Percentiles rank a stretch among this genome's conserved stretches.
phyloP scores from a whole-genome alignment of 2,888 invertebrate species.

The Hirtodrosophila trivittata region DNA sequence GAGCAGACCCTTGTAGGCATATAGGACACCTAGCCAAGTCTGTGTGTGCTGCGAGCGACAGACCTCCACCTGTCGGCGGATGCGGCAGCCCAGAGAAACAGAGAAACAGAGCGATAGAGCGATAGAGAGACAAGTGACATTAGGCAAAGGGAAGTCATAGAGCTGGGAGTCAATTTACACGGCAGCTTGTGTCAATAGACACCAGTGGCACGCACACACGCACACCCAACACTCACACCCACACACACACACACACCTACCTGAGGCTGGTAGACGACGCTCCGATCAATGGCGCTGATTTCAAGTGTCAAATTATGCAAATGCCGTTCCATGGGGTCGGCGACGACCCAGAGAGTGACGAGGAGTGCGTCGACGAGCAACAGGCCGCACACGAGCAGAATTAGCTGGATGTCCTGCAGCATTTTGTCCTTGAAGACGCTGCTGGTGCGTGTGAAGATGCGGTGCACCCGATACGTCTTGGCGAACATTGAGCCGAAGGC shows the following conservation, averaged over 20 bases:
- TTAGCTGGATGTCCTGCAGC: slow-evolving; percentile 94
- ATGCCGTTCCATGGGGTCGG: slow-evolving; percentile 94
- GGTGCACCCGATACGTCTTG: slow-evolving; percentile 95
- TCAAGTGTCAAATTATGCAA: slow-evolving; percentile 92
- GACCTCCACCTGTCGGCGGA: slow-evolving; percentile 90
- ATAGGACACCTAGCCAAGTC: slow-evolving; percentile 95
- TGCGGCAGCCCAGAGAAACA: too few species aligned
- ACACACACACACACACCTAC: slow-evolving; percentile 83
- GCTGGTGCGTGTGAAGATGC: slow-evolving; percentile 94
- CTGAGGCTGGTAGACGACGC: slow-evolving; percentile 94
- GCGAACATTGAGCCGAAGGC: slow-evolving; percentile 98
- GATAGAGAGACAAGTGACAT: slow-evolving; percentile 5
- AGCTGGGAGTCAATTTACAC: slow-evolving; percentile 31
- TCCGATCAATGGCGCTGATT: slow-evolving; percentile 90
- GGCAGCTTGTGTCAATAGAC: slow-evolving; percentile 1
- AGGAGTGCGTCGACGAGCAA: slow-evolving; percentile 92
- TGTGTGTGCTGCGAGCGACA: slow-evolving; percentile 94
- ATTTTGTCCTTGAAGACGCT: slow-evolving; percentile 95
- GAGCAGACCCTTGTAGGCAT: slow-evolving; percentile 94
- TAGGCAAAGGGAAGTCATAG: slow-evolving; percentile 19
- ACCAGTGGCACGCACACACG: neutral
- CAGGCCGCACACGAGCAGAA: slow-evolving; percentile 92
- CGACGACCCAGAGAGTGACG: slow-evolving; percentile 91
- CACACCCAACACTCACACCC: neutral
- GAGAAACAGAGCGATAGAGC: neutral